Evolutionary conservation across 2,113 vertebrate species (phyloP).

Genomic region (Paradisaea rubra): DNA sequence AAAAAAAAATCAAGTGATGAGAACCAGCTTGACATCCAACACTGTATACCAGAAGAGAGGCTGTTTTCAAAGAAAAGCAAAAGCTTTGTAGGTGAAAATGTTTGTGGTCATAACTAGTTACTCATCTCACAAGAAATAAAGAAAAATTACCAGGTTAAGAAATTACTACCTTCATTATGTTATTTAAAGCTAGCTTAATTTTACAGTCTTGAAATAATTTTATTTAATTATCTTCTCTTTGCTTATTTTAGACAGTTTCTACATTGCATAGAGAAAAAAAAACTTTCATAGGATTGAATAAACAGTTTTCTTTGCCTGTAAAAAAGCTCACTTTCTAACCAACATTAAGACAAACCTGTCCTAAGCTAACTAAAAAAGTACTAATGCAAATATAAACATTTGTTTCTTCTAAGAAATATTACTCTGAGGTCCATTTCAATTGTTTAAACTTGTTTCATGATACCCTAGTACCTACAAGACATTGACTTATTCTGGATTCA

Average conservation of each 20-base stretch:
- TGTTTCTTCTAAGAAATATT: background rate
- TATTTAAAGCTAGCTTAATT: background rate
- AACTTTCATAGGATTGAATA: background rate
- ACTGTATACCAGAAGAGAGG: background rate
- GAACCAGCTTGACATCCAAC: background rate
- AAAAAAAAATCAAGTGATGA: background rate
- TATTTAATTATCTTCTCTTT: background rate
- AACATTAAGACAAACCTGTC: background rate
- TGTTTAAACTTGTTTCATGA: background rate
- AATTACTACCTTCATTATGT: background rate
- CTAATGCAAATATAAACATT: background rate
- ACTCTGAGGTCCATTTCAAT: background rate
- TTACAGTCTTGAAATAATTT: background rate
- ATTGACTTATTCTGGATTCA: background rate
- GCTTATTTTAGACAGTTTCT: background rate
- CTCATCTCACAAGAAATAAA: background rate
- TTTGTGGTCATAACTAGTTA: background rate
- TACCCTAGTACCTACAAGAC: background rate
- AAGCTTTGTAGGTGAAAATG: background rate
- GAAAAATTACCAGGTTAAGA: background rate
- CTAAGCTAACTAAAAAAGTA: background rate
- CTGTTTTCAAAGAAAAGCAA: background rate
- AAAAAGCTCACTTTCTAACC: background rate
- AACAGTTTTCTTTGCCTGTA: background rate
- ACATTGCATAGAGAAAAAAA: background rate